Evolutionary conservation across 1,140 invertebrate genomes (phyloP), one percentile per base, ranked within the genome.

Genomic region (Tetraneura akinire): DNA sequence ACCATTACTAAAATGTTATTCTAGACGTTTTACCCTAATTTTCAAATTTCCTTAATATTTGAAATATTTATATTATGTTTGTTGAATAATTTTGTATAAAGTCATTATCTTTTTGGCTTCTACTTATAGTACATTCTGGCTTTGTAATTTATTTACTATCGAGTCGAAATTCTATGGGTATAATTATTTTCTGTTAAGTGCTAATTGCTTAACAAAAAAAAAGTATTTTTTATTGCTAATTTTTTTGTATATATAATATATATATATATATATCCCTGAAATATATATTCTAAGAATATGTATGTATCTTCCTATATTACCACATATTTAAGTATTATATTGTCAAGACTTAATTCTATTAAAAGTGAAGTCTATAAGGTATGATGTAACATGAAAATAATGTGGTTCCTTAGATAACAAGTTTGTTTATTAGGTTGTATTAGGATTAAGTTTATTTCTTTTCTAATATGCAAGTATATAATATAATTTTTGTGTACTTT

Each of bases 381-480:
- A 23, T 42, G 21, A 53, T 10, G 37, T 21, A 18, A 29, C 21
- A 13, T 57, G 37, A 76, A 26, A 76, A 37, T 45, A 78, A 62
- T 78, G 23, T 78, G 55, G 42, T 60, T n/a, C 1, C 42, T n/a
- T 60, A n/a, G 14, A 8, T 45, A 45, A 42, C n/a, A 42, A 62
- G 55, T 62, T 55, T 62, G 74, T 78, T 78, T 21, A 78, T 62
- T 78, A 78, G 23, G 74, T 76, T 60, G 32, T 55, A 60, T 55
- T 55, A 76, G 73, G 37, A 76, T 55, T 76, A 62, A 62, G 55
- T 78, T 60, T 1, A 3, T 37, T 47, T 62, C 9, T 62, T 60
- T 78, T 78, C 74, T 18, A 45, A 13, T 76, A 42, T 42, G 23
- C 55, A 51, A 53, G n/a, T 53, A 45, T 60, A 42, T 45, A n/a